These are phyloP conservation scores for Mythimna lalbum DNA, from an alignment of 2,888 invertebrate species.

Conservation along the genomic window DNA sequence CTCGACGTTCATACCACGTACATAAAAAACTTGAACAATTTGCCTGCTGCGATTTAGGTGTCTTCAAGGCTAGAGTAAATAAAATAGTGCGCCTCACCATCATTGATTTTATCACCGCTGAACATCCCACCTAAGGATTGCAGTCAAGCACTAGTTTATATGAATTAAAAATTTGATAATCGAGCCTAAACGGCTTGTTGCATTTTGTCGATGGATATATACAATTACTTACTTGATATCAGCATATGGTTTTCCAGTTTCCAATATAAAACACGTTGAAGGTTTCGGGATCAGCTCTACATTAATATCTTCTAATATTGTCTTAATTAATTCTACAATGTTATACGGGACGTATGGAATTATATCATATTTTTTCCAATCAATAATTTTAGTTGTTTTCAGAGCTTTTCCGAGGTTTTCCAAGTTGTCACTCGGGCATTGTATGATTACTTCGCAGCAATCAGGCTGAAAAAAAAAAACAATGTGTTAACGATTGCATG, in stretches of 20 bases:
- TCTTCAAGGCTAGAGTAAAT: too few relatives aligned
- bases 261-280: conserved; percentile 66
- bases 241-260: conserved; percentile 61
- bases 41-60: too few relatives aligned
- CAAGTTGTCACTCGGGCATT: conserved; percentile 71
- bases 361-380: conserved; percentile 69
- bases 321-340: conserved; percentile 66
- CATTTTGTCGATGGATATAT: too few relatives aligned
- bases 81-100: too few relatives aligned
- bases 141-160: too few relatives aligned
- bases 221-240: conserved; percentile 65
- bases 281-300: conserved; percentile 50
- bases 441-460: conserved; percentile 75
- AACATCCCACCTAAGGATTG: too few relatives aligned
- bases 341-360: conserved; percentile 68
- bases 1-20: too few relatives aligned
- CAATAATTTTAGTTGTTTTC: conserved; percentile 71
- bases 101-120: too few relatives aligned
- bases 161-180: too few relatives aligned
- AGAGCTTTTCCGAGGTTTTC: conserved; percentile 72
- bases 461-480: conserved; percentile 64
- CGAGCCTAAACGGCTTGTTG: too few relatives aligned
- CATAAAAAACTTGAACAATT: too few relatives aligned
- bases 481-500: neutral
- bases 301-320: conserved; percentile 55